Conservation (phyloP, 2,797 vertebrate species). For the Sarcoramphus papa region DNA sequence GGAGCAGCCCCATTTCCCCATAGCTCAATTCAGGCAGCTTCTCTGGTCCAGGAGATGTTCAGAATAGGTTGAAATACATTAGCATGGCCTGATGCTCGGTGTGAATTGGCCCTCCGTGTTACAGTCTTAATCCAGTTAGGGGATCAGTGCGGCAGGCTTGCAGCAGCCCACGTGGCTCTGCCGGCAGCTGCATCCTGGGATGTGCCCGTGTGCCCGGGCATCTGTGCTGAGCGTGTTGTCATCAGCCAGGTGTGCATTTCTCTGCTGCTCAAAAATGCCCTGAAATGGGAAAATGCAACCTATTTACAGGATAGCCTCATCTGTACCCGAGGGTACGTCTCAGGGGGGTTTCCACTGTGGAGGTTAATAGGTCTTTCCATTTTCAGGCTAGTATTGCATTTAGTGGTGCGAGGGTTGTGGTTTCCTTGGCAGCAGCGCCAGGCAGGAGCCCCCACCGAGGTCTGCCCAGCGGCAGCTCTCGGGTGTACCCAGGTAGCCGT, state of each 20-base stretch:
- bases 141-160: background rate
- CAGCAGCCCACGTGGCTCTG: background rate
- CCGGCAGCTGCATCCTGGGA: rapidly evolving
- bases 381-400: background rate
- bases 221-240: background rate
- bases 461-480: background rate
- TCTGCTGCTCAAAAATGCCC: background rate
- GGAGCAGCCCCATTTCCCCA: background rate
- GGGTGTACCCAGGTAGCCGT: background rate
- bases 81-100: background rate
- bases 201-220: rapidly evolving
- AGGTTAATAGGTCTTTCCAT: background rate
- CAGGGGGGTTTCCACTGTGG: rapidly evolving
- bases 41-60: background rate
- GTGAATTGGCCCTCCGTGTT: background rate
- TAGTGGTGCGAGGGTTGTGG: background rate
- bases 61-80: background rate
- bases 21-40: background rate
- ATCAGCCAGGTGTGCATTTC: background rate
- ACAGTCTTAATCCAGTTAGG: background rate
- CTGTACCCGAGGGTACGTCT: background rate
- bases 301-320: background rate
- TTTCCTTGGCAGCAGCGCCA: background rate
- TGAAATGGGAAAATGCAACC: background rate
- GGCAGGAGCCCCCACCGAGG: background rate